Evolutionary conservation across 2,113 vertebrate species (phyloP).

Genomic region (Elachura formosa): DNA sequence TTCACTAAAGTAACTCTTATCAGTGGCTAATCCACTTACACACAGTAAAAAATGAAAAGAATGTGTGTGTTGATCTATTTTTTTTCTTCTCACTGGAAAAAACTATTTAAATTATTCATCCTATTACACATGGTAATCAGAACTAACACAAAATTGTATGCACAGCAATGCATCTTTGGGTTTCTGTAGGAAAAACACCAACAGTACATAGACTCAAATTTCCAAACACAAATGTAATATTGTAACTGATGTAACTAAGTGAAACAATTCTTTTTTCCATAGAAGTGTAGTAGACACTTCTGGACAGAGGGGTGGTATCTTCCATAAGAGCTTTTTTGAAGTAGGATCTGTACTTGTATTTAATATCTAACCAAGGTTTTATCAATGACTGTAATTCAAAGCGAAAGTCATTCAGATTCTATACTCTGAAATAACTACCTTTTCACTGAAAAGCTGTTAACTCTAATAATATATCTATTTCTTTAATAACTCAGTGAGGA

Average conservation of each 20-base stretch:
- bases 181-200: neutral
- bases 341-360: neutral
- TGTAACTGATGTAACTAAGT: neutral
- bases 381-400: neutral
- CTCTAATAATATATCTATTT: neutral
- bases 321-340: neutral
- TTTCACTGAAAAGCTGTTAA: constrained; percentile 13
- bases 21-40: neutral
- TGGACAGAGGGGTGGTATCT: neutral
- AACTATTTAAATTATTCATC: neutral
- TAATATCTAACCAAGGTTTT: neutral
- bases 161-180: neutral
- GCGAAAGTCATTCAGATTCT: neutral
- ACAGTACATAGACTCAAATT: neutral
- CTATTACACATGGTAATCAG: neutral
- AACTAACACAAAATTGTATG: neutral
- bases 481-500: neutral
- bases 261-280: neutral
- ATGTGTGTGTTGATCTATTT: neutral
- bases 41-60: neutral
- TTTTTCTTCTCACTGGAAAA: neutral
- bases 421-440: neutral
- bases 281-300: neutral
- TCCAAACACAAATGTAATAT: neutral
- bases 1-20: neutral